These are phyloP conservation scores for Coremacera marginata DNA, from an alignment of 2,888 invertebrate genomes.

Conservation along the genomic window DNA sequence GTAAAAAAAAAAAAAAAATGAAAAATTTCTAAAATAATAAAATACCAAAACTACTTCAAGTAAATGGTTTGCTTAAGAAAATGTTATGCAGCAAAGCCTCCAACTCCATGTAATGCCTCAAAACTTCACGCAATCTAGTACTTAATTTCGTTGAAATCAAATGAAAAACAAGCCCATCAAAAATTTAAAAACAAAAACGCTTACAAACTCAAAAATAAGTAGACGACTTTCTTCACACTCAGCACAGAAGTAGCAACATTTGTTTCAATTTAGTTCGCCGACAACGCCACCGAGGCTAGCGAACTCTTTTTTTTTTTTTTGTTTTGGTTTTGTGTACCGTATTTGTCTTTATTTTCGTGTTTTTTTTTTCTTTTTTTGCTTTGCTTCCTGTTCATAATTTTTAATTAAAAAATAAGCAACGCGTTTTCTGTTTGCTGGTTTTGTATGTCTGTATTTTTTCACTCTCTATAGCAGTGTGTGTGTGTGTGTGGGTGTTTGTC, in stretches of 20 bases:
- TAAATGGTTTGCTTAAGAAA: no score
- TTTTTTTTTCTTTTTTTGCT: neutral
- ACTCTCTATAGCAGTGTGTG: no score
- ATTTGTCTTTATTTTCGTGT: neutral
- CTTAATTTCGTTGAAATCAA: no score
- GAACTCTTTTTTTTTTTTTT: neutral
- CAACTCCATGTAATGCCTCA: no score
- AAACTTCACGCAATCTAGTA: no score
- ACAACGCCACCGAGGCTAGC: neutral
- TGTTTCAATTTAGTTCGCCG: neutral
- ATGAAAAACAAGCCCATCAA: neutral
- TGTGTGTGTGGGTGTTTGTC: neutral
- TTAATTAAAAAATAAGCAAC: constrained; percentile 31
- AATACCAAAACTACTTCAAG: no score
- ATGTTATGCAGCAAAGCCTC: no score
- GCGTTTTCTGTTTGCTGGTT: neutral
- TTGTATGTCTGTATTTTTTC: neutral
- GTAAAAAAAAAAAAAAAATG: no score
- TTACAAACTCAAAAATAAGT: neutral
- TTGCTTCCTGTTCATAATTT: constrained; percentile 20
- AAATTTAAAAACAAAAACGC: neutral
- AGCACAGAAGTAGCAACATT: neutral
- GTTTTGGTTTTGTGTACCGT: neutral
- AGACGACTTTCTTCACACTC: neutral
- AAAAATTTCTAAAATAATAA: no score